phyloP scores from a whole-genome alignment of 2,888 invertebrate species.

The Nemoura dubitans region DNA sequence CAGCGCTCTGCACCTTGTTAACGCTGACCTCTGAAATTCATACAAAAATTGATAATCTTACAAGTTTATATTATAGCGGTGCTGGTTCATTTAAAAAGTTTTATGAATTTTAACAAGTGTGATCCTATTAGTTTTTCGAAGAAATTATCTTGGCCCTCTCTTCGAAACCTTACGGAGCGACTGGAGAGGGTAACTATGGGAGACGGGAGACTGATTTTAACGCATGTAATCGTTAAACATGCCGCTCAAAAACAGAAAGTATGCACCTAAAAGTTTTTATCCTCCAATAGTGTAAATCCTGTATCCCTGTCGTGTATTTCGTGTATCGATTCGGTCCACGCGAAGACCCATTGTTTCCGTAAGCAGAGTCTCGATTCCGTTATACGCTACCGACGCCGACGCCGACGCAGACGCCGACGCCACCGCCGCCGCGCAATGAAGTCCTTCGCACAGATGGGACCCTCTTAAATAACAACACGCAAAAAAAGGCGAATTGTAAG shows the following conservation, averaged over 20 bases:
- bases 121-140: neutral
- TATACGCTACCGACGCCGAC: neutral
- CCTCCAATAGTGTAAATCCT: neutral
- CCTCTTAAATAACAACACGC: conserved; percentile 32
- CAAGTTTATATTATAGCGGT: neutral
- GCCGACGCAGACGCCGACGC: neutral
- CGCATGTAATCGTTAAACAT: neutral
- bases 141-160: neutral
- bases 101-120: neutral
- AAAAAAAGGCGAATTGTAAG: conserved; percentile 19
- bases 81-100: neutral
- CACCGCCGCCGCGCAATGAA: conserved; percentile 17
- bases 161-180: no score
- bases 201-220: neutral
- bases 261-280: neutral
- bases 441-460: conserved; percentile 34
- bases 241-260: neutral
- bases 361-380: neutral
- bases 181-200: no score
- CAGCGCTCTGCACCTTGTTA: neutral
- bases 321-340: neutral
- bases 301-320: neutral
- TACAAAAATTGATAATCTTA: neutral
- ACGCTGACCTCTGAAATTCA: neutral
- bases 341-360: conserved; percentile 23